These are phyloP conservation scores for Pheosia gnoma DNA, from an alignment of 2,888 invertebrate genomes.

Conservation along the genomic window DNA sequence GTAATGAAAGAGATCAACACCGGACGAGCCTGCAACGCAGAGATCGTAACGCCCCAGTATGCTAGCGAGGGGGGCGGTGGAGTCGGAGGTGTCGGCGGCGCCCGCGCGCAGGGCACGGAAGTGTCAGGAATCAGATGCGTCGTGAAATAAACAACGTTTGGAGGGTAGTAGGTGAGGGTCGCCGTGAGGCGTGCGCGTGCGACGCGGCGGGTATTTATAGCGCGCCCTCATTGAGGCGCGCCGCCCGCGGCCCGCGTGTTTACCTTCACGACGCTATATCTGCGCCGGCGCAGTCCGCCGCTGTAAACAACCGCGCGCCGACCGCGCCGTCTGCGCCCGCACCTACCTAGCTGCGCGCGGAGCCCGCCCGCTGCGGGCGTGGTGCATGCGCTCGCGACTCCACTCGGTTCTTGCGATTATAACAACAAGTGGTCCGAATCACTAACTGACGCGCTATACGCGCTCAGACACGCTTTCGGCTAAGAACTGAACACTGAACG, in stretches of 20 bases:
- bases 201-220: conserved; percentile 59
- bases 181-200: conserved; percentile 29
- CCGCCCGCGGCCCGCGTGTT: conserved; percentile 28
- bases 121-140: conserved; percentile 16
- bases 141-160: conserved; percentile 52
- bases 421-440: background rate
- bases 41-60: no score
- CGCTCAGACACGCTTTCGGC: background rate
- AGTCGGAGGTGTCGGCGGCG: background rate
- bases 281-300: conserved; percentile 36
- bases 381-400: background rate
- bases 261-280: conserved; percentile 41
- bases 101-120: conserved; percentile 9
- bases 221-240: conserved; percentile 57
- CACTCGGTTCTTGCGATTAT: background rate
- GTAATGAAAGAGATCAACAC: no score
- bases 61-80: no score
- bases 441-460: background rate
- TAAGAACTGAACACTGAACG: conserved; percentile 1
- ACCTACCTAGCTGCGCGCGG: conserved; percentile 9
- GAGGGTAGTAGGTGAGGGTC: conserved; percentile 76
- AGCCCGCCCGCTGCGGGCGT: background rate
- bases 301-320: conserved; percentile 39
- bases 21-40: no score
- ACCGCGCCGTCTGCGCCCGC: conserved; percentile 6